Evolutionary conservation across 2,888 invertebrate genomes (phyloP), one percentile per base, ranked within the genome.

Genomic region (Scaptomyza caliginosa): DNA sequence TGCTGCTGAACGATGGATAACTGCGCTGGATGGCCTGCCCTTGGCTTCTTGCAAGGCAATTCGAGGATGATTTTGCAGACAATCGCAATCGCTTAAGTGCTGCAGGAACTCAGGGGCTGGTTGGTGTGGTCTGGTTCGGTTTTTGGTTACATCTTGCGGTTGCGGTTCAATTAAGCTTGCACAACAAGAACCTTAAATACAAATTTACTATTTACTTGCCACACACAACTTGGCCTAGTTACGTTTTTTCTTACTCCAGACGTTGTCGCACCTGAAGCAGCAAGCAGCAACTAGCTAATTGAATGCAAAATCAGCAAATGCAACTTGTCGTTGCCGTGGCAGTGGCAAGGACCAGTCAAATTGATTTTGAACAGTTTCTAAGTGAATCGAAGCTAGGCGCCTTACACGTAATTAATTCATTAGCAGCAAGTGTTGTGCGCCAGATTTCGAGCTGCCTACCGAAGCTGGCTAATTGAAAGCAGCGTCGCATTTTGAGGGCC

Each of bases 251-350:
- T n/a, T n/a, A n/a, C n/a, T n/a, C n/a, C n/a, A n/a, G 60, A 52
- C 39, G 56, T 48, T 57, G 69, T 59, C 16, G 63, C 67, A 79
- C 74, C 77, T 65, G 60, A 30, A 23, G 16, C 30, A n/a, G 23
- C 26, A 19, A 19, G 24, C 8, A 24, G 23, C 23, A 23, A 5
- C 23, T n/a, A n/a, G 67, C 82, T 84, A 84, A 84, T 84, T 84
- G 82, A 79, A 69, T 63, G 60, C 71, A 79, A 84, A 84, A 84
- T 77, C 74, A n/a, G n/a, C n/a, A n/a, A n/a, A n/a, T n/a, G 67
- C 72, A 56, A 54, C n/a, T 30, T 6, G 13, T 30, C 13, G 48
- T 67, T 76, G 76, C 16, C n/a, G n/a, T n/a, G n/a, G n/a, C n/a
- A n/a, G n/a, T n/a, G n/a, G n/a, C n/a, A n/a, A n/a, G n/a, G n/a